These are phyloP conservation scores for Sylvilagus floridanus DNA, from an alignment of 2,797 vertebrate species.

Conservation along the genomic window DNA sequence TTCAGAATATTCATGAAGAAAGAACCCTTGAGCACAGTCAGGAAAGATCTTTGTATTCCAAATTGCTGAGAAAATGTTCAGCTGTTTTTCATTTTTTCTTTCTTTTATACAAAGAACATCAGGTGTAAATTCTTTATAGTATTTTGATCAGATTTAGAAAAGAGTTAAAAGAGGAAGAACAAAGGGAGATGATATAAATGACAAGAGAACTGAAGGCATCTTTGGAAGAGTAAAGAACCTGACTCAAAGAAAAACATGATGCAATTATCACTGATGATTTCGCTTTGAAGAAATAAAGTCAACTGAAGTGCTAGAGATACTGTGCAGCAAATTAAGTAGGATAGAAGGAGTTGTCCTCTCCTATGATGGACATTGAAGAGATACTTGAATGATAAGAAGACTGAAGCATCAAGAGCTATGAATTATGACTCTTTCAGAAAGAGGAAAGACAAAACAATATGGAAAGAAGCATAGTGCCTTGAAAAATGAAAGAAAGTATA, in stretches of 20 bases:
- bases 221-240: not conserved
- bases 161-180: slow-evolving; percentile 21
- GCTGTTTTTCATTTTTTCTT: not conserved
- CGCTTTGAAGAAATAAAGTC: not conserved
- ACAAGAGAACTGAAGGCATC: not conserved
- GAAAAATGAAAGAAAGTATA: not conserved
- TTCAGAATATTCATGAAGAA: not conserved
- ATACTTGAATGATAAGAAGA: not conserved
- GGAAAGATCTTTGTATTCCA: not conserved
- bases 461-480: not conserved
- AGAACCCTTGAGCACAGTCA: not conserved
- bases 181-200: not conserved
- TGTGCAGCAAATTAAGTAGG: not conserved
- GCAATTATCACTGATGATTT: not conserved
- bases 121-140: not conserved
- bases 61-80: not conserved
- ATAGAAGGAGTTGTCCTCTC: not conserved
- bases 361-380: not conserved
- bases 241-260: not conserved
- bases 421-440: not conserved
- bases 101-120: not conserved
- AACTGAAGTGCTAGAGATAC: not conserved
- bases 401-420: not conserved
- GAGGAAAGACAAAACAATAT: not conserved
- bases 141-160: not conserved